Evolutionary conservation across 2,113 vertebrate species (phyloP).

Genomic region (Salvator merianae): DNA sequence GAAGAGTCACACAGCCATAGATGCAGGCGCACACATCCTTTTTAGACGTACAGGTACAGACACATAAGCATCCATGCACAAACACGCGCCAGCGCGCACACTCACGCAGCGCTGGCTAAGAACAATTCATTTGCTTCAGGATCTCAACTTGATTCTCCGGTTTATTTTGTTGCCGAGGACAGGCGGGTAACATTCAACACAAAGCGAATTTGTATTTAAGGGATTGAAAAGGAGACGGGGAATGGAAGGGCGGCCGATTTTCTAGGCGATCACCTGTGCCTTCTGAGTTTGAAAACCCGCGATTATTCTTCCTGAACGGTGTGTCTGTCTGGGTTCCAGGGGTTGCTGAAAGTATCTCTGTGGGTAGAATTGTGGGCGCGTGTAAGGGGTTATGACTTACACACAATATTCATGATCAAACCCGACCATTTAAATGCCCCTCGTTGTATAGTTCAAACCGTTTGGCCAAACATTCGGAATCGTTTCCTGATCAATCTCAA

Average conservation of each 20-base stretch:
- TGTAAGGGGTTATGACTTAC: too few species aligned
- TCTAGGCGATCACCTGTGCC: slow-evolving; percentile 1
- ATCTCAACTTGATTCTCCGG: background rate
- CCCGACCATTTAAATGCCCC: background rate
- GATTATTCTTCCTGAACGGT: too few species aligned
- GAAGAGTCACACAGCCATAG: too few species aligned
- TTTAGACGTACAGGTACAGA: too few species aligned
- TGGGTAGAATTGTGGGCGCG: background rate
- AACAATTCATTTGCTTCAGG: background rate
- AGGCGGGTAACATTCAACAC: background rate
- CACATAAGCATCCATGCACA: too few species aligned
- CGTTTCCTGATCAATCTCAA: background rate
- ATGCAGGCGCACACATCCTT: too few species aligned
- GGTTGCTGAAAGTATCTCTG: background rate
- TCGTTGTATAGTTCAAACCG: background rate
- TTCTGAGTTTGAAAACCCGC: background rate
- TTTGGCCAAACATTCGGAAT: background rate
- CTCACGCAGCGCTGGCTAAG: background rate
- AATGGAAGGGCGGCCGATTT: background rate
- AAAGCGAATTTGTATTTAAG: slow-evolving; percentile 17
- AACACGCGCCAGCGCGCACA: too few species aligned
- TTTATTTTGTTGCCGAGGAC: slow-evolving; percentile 20
- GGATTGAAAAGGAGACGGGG: background rate
- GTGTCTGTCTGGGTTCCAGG: background rate
- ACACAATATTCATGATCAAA: background rate